A percentile compares a stretch with the other conserved stretches of the same genome.
These are phyloP conservation scores for Polyodon spathula DNA, from an alignment of 2,113 vertebrate genomes.

Conservation along the genomic window DNA sequence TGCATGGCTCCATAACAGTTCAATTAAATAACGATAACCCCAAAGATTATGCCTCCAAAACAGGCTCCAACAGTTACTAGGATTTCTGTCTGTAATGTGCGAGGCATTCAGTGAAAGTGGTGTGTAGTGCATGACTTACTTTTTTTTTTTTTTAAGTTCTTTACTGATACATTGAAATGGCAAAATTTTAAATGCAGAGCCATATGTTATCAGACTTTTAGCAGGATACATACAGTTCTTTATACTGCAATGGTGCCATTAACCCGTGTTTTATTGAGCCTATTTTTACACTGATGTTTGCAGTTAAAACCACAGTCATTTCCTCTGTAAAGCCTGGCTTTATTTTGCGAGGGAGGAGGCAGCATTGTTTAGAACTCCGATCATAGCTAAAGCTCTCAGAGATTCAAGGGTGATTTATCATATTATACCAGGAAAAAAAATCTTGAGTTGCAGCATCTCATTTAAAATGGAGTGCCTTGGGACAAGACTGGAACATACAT, in stretches of 20 bases:
- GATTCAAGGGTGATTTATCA: too few relatives aligned
- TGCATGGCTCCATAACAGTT: not conserved
- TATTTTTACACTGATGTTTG: not conserved
- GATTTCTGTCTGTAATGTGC: not conserved
- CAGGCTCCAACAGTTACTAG: not conserved
- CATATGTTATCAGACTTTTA: too few relatives aligned
- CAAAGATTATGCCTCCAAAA: not conserved
- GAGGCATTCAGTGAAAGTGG: not conserved
- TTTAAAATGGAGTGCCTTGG: too few relatives aligned
- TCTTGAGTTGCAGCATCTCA: too few relatives aligned
- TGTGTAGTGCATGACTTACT: not conserved
- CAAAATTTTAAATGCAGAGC: too few relatives aligned
- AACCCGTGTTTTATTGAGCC: not conserved
- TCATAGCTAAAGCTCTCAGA: not conserved
- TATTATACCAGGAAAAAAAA: too few relatives aligned
- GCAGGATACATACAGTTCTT: not conserved
- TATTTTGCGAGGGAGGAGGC: not conserved
- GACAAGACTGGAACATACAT: too few relatives aligned
- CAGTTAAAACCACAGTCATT: conserved; percentile 8
- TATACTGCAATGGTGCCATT: not conserved
- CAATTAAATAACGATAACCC: not conserved
- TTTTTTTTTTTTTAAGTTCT: too few relatives aligned
- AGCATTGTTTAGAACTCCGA: not conserved
- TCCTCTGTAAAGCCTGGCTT: not conserved
- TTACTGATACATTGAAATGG: too few relatives aligned